Percentiles rank a stretch among this genome's conserved stretches.
These are phyloP conservation scores for Oryzias javanicus DNA, from an alignment of 2,113 vertebrate species.

Conservation along the genomic window DNA sequence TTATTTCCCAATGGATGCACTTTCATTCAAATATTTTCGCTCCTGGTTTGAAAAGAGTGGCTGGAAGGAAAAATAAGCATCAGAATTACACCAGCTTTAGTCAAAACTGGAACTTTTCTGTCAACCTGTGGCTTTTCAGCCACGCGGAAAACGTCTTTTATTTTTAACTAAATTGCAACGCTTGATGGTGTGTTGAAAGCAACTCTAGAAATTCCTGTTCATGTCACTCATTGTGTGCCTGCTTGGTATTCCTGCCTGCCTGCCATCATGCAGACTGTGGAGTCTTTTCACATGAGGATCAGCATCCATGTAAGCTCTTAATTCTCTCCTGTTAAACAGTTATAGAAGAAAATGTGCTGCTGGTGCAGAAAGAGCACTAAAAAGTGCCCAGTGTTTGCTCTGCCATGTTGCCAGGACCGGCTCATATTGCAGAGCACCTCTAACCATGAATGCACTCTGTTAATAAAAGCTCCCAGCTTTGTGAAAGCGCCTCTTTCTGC, in stretches of 20 bases:
- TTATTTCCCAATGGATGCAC: conserved; percentile 75
- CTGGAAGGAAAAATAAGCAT: conserved; percentile 5
- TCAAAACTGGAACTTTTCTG: conserved; percentile 16
- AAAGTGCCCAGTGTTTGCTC: conserved; percentile 61
- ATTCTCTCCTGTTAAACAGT: conserved; percentile 71
- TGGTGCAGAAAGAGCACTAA: conserved; percentile 64
- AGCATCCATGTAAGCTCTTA: conserved; percentile 70
- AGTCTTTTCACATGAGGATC: conserved; percentile 67
- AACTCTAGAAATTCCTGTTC: conserved; percentile 33
- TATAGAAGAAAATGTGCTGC: conserved; percentile 70
- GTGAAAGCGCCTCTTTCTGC: conserved; percentile 50
- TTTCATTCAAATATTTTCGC: conserved; percentile 71
- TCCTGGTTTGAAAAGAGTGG: conserved; percentile 62
- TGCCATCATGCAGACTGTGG: conserved; percentile 55
- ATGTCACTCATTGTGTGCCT: conserved; percentile 35
- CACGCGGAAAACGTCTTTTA: background rate
- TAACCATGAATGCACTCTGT: conserved; percentile 54
- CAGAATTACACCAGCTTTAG: conserved; percentile 36
- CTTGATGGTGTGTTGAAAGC: conserved; percentile 17
- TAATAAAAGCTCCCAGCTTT: conserved; percentile 62
- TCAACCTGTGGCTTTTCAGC: background rate
- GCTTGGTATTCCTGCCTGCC: conserved; percentile 50
- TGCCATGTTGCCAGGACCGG: conserved; percentile 58
- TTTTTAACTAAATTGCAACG: conserved; percentile 4
- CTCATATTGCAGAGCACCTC: conserved; percentile 65